Conservation (phyloP, 2,797 vertebrate genomes). For the Clarias platycephalus region DNA sequence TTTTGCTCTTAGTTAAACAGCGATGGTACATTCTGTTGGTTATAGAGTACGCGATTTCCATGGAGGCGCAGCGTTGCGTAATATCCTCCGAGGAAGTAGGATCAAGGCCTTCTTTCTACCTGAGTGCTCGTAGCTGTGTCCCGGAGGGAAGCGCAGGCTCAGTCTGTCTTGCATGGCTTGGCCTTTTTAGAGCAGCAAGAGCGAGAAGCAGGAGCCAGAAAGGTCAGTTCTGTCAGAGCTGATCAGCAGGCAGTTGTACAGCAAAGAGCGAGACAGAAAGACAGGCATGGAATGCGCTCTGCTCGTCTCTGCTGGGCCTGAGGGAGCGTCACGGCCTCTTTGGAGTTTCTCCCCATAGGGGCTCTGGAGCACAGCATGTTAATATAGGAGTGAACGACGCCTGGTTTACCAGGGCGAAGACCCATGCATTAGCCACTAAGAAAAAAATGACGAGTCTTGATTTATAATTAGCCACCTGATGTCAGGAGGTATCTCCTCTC, state of each 20-base stretch:
- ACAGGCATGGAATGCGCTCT: conserved; percentile 16
- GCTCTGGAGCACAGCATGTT: conserved; percentile 55
- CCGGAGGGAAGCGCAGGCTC: conserved; percentile 49
- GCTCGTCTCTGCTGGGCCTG: conserved; percentile 16
- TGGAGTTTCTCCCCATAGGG: conserved; percentile 60
- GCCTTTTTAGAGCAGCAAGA: conserved; percentile 68
- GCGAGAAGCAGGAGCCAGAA: conserved; percentile 61
- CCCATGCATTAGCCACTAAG: neutral
- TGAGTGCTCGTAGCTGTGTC: conserved; percentile 58
- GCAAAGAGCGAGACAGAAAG: conserved; percentile 45
- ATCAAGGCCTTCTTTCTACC: conserved; percentile 34
- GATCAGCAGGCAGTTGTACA: conserved; percentile 70
- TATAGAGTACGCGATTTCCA: neutral
- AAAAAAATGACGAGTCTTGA: conserved; percentile 1
- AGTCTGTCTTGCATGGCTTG: conserved; percentile 59
- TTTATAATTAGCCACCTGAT: conserved; percentile 6
- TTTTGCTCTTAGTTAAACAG: conserved; percentile 1
- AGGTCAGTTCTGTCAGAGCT: conserved; percentile 76
- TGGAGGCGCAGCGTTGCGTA: conserved; percentile 14
- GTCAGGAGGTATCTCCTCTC: neutral
- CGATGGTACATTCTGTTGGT: neutral
- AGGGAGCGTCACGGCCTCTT: conserved; percentile 1
- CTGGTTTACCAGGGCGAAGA: neutral
- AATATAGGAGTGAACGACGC: conserved; percentile 44
- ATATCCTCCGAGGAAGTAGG: conserved; percentile 17